Conservation (phyloP, 2,113 vertebrate species). For the Apodemus speciosus region DNA sequence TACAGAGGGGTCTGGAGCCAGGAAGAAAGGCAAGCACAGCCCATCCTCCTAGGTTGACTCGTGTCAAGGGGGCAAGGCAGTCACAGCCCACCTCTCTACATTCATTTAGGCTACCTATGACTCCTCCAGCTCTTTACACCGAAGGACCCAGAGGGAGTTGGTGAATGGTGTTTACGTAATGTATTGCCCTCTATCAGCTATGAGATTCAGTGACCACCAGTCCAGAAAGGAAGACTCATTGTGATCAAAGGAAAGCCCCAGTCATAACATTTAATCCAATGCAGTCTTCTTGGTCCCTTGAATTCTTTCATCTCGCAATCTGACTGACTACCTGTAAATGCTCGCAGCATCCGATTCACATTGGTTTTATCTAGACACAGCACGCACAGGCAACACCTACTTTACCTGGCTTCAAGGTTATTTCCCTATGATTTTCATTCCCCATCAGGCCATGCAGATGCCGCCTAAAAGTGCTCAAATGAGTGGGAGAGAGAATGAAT, state of each 20-base stretch:
- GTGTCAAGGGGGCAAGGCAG: background rate
- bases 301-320: conserved; percentile 37
- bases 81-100: background rate
- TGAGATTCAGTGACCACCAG: background rate
- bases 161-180: conserved; percentile 13
- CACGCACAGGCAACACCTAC: background rate
- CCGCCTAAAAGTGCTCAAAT: background rate
- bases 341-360: background rate
- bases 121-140: background rate
- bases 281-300: conserved; percentile 15
- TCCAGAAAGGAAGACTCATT: conserved; percentile 26
- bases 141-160: background rate
- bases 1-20: background rate
- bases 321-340: background rate
- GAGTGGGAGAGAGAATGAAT: background rate
- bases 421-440: conserved; percentile 14
- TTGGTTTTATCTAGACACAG: conserved; percentile 10
- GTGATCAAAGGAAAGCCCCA: conserved; percentile 30
- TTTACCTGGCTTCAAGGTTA: background rate
- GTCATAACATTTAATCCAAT: background rate
- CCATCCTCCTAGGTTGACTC: background rate
- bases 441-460: background rate
- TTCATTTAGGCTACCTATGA: background rate
- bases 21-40: background rate
- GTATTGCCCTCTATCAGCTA: conserved; percentile 50